These are phyloP conservation scores for Conus canariensis DNA, from an alignment of 2,888 invertebrate species.

Conservation along the genomic window DNA sequence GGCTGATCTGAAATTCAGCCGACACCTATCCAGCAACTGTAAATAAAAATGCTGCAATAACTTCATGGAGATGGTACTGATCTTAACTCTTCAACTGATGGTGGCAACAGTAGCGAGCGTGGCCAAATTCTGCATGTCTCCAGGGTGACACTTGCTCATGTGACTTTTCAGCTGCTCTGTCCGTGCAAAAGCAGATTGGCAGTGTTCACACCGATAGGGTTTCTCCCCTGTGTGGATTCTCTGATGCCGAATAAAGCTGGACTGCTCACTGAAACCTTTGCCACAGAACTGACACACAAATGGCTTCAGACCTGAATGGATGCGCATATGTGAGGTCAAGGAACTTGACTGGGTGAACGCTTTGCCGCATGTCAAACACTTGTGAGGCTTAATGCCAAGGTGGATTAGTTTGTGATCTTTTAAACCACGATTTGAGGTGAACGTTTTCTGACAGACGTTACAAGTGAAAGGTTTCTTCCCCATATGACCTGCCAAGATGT, in stretches of 20 bases:
- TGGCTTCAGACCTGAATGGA: conserved; percentile 46
- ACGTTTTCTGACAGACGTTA: background rate
- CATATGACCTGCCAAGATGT: conserved; percentile 29
- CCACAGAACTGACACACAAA: conserved; percentile 47
- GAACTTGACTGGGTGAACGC: conserved; percentile 44
- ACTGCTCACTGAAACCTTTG: conserved; percentile 42
- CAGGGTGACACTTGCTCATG: conserved; percentile 29
- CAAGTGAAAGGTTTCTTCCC: conserved; percentile 11
- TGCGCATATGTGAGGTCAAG: conserved; percentile 46
- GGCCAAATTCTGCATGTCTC: background rate
- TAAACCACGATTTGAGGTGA: background rate
- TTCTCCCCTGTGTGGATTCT: conserved; percentile 28
- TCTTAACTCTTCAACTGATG: background rate
- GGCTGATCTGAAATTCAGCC: no score
- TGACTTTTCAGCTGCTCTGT: conserved; percentile 41
- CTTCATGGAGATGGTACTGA: no score
- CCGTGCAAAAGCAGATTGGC: conserved; percentile 33
- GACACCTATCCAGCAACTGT: no score
- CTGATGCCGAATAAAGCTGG: conserved; percentile 41
- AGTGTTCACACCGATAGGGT: conserved; percentile 42
- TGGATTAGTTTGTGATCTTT: conserved; percentile 39
- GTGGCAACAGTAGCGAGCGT: background rate
- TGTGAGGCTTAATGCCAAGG: conserved; percentile 15
- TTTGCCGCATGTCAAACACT: conserved; percentile 47
- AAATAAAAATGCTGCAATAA: no score